Evolutionary conservation across 2,888 invertebrate species (phyloP).

Genomic region (Drosophila aldrichi): DNA sequence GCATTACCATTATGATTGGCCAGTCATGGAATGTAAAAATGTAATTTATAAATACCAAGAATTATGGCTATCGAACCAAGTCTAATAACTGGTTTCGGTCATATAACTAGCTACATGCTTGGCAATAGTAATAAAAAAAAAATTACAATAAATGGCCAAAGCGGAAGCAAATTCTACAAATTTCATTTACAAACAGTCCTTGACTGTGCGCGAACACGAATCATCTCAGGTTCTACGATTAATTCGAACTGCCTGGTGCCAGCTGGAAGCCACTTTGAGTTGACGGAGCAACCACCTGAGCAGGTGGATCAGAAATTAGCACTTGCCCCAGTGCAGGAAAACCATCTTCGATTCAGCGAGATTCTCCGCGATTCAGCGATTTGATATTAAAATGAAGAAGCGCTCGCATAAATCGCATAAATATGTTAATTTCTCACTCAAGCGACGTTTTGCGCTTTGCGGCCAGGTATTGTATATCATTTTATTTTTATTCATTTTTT

Average conservation of each 20-base stretch:
- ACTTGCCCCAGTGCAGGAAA: slow-evolving; percentile 63
- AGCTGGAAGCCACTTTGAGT: slow-evolving; percentile 29
- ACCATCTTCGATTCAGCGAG: slow-evolving; percentile 16
- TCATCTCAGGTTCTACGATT: neutral
- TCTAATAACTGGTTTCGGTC: slow-evolving; percentile 63
- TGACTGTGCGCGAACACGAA: slow-evolving; percentile 42
- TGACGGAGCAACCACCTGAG: slow-evolving; percentile 2
- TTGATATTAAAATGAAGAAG: slow-evolving; percentile 69
- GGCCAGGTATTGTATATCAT: slow-evolving; percentile 15
- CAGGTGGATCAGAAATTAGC: slow-evolving; percentile 70
- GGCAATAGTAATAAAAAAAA: slow-evolving; percentile 28
- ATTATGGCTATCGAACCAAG: slow-evolving; percentile 48
- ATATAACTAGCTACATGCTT: slow-evolving; percentile 9
- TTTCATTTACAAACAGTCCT: slow-evolving; percentile 79
- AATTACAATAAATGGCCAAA: slow-evolving; percentile 63
- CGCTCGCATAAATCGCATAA: slow-evolving; percentile 79
- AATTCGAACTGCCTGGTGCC: neutral
- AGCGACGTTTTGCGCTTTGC: slow-evolving; percentile 52
- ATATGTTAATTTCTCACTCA: slow-evolving; percentile 70
- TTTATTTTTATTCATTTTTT: neutral
- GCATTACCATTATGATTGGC: slow-evolving; percentile 26
- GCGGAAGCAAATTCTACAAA: slow-evolving; percentile 73
- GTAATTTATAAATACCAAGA: slow-evolving; percentile 69
- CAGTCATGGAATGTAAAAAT: slow-evolving; percentile 49
- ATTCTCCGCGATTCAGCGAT: slow-evolving; percentile 19